Evolutionary conservation across 2,888 invertebrate genomes (phyloP).

Genomic region (Tridacna crocea): DNA sequence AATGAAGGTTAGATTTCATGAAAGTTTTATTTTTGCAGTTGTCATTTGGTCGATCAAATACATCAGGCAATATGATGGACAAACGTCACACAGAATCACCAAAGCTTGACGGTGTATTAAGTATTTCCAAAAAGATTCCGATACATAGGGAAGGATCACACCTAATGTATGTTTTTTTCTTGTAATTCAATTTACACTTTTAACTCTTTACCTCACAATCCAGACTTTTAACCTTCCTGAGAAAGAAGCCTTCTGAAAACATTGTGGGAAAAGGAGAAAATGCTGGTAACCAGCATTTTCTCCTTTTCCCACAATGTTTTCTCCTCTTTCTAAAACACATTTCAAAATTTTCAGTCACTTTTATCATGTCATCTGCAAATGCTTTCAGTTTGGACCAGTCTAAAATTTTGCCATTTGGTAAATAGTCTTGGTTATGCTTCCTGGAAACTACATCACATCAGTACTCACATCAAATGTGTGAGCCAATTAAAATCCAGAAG

Average conservation of each 20-base stretch:
- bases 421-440: too few relatives aligned
- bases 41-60: conserved; percentile 20
- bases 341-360: too few relatives aligned
- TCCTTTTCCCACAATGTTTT: not conserved
- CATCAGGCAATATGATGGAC: conserved; percentile 21
- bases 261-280: not conserved
- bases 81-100: conserved; percentile 44
- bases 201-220: too few relatives aligned
- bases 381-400: too few relatives aligned
- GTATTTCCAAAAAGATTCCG: conserved; percentile 71
- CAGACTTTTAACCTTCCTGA: too few relatives aligned
- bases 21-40: not conserved
- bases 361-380: too few relatives aligned
- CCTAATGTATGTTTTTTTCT: conserved; percentile 50
- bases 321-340: too few relatives aligned
- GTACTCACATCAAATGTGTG: too few relatives aligned
- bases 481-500: too few relatives aligned
- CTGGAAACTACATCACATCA: too few relatives aligned
- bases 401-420: too few relatives aligned
- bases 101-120: conserved; percentile 70
- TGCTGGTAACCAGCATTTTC: not conserved
- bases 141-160: conserved; percentile 65
- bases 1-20: not conserved
- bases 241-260: not conserved
- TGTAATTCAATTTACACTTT: not conserved